phyloP scores from a whole-genome alignment of 2,797 vertebrate species.

The Coranthus polyacanthus region DNA sequence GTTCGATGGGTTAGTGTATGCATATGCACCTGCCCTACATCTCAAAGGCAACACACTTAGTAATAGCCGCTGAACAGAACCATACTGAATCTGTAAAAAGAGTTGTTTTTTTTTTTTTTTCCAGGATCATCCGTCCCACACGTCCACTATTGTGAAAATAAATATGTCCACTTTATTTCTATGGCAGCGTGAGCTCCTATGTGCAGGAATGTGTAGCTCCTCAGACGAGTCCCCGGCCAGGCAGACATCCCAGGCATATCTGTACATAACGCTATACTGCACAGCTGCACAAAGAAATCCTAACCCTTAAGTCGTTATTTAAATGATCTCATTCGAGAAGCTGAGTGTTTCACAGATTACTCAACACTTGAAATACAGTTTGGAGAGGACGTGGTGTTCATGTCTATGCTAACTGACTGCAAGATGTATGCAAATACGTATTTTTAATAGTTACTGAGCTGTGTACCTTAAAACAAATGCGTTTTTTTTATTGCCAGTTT shows the following conservation, averaged over 20 bases:
- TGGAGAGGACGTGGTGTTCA: conserved; percentile 1
- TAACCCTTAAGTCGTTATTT: conserved; percentile 67
- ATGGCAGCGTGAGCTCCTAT: conserved; percentile 65
- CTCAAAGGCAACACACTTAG: conserved; percentile 56
- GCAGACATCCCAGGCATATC: conserved; percentile 67
- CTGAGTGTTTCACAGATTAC: conserved; percentile 56
- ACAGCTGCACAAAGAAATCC: conserved; percentile 78
- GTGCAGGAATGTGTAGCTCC: conserved; percentile 70
- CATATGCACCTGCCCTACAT: conserved; percentile 70
- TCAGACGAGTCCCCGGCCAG: conserved; percentile 54
- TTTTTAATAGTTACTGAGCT: background rate
- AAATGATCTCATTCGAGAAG: conserved; percentile 69
- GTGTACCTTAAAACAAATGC: background rate
- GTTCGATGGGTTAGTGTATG: conserved; percentile 51
- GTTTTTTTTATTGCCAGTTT: background rate
- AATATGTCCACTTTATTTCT: conserved; percentile 68
- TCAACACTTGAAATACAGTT: conserved; percentile 33
- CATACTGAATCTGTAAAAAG: conserved; percentile 45
- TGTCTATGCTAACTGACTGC: conserved; percentile 9
- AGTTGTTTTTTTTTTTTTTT: conserved; percentile 53
- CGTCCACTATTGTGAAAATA: conserved; percentile 63
- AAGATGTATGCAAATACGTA: conserved; percentile 23
- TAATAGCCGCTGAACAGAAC: conserved; percentile 54
- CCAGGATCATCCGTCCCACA: conserved; percentile 56
- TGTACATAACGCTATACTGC: conserved; percentile 53